phyloP scores from a whole-genome alignment of 2,797 vertebrate species.

The Ara ararauna region DNA sequence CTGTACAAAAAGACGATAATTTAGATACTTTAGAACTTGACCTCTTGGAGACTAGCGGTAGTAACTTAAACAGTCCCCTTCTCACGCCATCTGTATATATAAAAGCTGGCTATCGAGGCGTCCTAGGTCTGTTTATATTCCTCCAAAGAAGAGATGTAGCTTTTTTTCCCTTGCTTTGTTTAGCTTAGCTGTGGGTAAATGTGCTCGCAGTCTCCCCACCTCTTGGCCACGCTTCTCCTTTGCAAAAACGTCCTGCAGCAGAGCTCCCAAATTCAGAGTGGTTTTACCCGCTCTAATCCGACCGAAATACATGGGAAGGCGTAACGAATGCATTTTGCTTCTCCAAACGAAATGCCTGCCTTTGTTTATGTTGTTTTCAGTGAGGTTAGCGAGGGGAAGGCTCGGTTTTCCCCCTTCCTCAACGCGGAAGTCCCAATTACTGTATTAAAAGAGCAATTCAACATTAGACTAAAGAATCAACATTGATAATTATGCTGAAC shows the following conservation, averaged over 20 bases:
- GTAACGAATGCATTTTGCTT: slow-evolving; percentile 66
- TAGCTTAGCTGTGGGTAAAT: slow-evolving; percentile 40
- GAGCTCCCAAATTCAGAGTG: slow-evolving; percentile 40
- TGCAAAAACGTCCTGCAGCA: slow-evolving; percentile 25
- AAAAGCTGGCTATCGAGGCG: slow-evolving; percentile 63
- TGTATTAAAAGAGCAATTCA: slow-evolving; percentile 58
- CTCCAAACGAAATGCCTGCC: slow-evolving; percentile 50
- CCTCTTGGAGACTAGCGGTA: slow-evolving; percentile 62
- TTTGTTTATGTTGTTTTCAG: slow-evolving; percentile 58
- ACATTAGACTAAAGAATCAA: slow-evolving; percentile 55
- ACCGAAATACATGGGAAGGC: slow-evolving; percentile 56
- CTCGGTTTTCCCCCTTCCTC: slow-evolving; percentile 46
- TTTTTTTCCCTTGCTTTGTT: slow-evolving; percentile 26
- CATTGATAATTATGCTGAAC: slow-evolving; percentile 44
- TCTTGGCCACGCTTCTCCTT: slow-evolving; percentile 39
- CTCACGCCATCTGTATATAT: slow-evolving; percentile 67
- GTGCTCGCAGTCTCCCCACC: slow-evolving; percentile 20
- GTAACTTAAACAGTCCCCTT: slow-evolving; percentile 63
- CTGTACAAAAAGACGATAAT: neutral
- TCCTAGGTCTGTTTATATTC: slow-evolving; percentile 79
- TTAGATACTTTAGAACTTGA: slow-evolving; percentile 61
- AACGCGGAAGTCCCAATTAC: slow-evolving; percentile 57
- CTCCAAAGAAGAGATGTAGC: slow-evolving; percentile 62
- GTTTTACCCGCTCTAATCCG: slow-evolving; percentile 58
- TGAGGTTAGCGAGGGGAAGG: slow-evolving; percentile 41